Base-by-base conservation (phyloP, 2,888 invertebrate genomes). In the Drosophila sordidapex region DNA sequence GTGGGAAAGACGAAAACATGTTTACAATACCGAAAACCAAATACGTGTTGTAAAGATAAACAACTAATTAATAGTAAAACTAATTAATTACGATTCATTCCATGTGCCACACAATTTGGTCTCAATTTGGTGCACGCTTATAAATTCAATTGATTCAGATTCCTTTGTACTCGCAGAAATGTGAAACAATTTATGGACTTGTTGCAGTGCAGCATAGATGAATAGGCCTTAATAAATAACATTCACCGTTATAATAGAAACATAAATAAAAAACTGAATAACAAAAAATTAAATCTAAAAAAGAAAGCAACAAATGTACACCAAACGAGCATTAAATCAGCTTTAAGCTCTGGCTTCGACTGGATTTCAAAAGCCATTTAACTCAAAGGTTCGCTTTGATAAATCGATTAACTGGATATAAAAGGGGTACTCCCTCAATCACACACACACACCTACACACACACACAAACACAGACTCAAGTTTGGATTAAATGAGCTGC, bases 401-500 rank as follows among this genome's bases (percentile, higher is more conserved):
- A 18, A 64, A 53, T 29, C 51, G 56, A 38, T 66, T 40, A 67
- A 48, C 31, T 48, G 13, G 27, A 65, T 53, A 38, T 13, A 18
- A 46, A 46, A 46, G 33, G 27, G 43, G 29, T 21, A 21, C 4
- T 31, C 29, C 43, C 31, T 7, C 25, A 25, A 25, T 25, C 46
- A 46, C 25, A 46, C 21, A 43, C 21, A 43, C 43, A 43, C n/a
- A 40, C 40, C n/a, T 11, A 15, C 18, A 35, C 15, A 53, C 35
- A 40, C 40, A n/a, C n/a, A 40, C 40, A n/a, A 2, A 25, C n/a
- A 2, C 0, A 21, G 43, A 2, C 33, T 63, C 36, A 38, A 72
- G 59, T 68, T 69, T 61, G 75, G 15, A 33, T 27, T 64, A 60
- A 49, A 74, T 63, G 54, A 43, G 48, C 54, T 66, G 68, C 54